These are phyloP conservation scores for Lutjanus campechanus DNA, from an alignment of 2,797 vertebrate genomes.

Conservation along the genomic window DNA sequence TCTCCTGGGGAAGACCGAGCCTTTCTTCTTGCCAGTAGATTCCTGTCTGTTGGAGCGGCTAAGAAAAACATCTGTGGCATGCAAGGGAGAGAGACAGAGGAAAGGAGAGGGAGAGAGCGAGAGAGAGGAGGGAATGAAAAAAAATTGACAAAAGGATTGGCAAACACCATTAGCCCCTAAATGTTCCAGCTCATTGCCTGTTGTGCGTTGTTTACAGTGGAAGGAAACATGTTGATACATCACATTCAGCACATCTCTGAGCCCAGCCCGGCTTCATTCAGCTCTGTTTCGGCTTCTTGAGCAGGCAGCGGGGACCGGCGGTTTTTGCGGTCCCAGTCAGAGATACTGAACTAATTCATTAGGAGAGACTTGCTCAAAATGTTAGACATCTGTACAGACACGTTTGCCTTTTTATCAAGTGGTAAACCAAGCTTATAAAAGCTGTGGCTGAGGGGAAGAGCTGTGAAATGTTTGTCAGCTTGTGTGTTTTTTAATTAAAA, in stretches of 20 bases:
- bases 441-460: constrained; percentile 81
- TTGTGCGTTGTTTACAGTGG: constrained; percentile 94
- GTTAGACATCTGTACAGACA: constrained; percentile 89
- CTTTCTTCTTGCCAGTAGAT: constrained; percentile 99
- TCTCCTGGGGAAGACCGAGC: constrained; percentile 95
- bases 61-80: constrained; percentile 98
- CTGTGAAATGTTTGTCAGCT: constrained; percentile 88
- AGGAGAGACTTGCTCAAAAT: constrained; percentile 88
- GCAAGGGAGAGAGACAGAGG: constrained; percentile 86
- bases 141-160: constrained; percentile 95
- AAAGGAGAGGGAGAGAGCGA: constrained; percentile 16
- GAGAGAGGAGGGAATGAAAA: constrained; percentile 34
- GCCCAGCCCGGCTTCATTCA: constrained; percentile 23
- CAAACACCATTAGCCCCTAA: constrained; percentile 96
- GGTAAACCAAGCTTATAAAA: constrained; percentile 82
- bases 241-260: constrained; percentile 86
- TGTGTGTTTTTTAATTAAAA: constrained; percentile 75
- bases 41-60: constrained; percentile 99
- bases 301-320: constrained; percentile 27
- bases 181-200: constrained; percentile 92
- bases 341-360: constrained; percentile 94
- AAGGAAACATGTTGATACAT: constrained; percentile 91
- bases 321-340: constrained; percentile 91
- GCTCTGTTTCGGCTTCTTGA: constrained; percentile 35
- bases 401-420: constrained; percentile 91